A percentile compares a stretch with the other conserved stretches of the same genome.
Conservation (phyloP, 2,888 invertebrate species). For the Ectropis crepuscularia region DNA sequence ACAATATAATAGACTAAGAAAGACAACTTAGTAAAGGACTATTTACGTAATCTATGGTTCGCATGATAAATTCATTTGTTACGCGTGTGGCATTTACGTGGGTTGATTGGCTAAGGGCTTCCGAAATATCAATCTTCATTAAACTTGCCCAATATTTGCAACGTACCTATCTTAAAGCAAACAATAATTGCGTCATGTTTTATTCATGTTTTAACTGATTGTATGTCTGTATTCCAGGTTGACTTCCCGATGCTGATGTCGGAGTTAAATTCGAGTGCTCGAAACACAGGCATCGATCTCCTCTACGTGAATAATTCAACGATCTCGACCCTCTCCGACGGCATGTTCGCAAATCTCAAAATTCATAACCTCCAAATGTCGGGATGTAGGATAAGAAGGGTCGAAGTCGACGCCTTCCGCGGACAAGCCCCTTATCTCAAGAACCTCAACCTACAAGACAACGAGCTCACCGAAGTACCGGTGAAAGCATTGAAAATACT, state of each 20-base stretch:
- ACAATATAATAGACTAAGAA: too few relatives aligned
- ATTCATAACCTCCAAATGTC: constrained; percentile 94
- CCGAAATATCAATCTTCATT: constrained; percentile 1
- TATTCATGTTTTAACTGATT: constrained; percentile 8
- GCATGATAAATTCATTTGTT: constrained; percentile 6
- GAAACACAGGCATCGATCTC: constrained; percentile 89
- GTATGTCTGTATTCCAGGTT: constrained; percentile 78
- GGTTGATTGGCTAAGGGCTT: neutral
- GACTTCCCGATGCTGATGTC: constrained; percentile 90
- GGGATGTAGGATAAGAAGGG: constrained; percentile 89
- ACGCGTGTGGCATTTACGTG: constrained; percentile 4
- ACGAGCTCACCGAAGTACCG: constrained; percentile 91
- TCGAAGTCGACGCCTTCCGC: constrained; percentile 90
- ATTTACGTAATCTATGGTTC: neutral
- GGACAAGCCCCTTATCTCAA: constrained; percentile 92
- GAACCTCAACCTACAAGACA: constrained; percentile 94
- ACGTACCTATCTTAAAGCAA: neutral
- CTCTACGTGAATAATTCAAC: constrained; percentile 96
- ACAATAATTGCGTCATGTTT: constrained; percentile 4
- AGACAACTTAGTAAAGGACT: too few relatives aligned
- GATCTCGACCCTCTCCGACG: constrained; percentile 87
- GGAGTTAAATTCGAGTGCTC: constrained; percentile 89
- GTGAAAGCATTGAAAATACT: constrained; percentile 88
- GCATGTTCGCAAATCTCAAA: constrained; percentile 88
- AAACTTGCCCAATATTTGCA: neutral